Conservation (phyloP, 2,797 vertebrate species). For the Channa striata region DNA sequence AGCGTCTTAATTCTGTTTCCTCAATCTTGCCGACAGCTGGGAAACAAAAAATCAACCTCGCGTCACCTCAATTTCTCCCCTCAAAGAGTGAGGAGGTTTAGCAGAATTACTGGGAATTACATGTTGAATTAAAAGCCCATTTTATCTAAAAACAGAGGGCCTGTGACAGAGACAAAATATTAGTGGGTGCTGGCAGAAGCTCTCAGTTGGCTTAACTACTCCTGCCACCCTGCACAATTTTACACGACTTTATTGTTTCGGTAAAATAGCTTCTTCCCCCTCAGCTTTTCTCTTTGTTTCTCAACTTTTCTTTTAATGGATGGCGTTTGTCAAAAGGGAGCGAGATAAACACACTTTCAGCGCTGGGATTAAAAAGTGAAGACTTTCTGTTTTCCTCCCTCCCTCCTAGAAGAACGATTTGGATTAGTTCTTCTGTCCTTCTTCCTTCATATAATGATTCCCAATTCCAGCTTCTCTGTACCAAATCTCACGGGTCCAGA, state of each 20-base stretch:
- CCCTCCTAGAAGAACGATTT: conserved; percentile 50
- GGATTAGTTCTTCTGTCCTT: conserved; percentile 39
- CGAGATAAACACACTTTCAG: conserved; percentile 63
- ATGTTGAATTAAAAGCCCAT: conserved; percentile 69
- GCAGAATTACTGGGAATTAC: conserved; percentile 72
- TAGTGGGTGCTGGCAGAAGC: conserved; percentile 45
- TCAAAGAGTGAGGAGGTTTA: conserved; percentile 65
- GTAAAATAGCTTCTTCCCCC: conserved; percentile 45
- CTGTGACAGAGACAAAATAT: conserved; percentile 53
- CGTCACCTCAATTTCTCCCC: conserved; percentile 73
- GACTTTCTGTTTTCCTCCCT: conserved; percentile 23
- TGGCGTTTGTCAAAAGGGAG: conserved; percentile 57
- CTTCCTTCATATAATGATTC: conserved; percentile 41
- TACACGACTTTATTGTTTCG: conserved; percentile 68
- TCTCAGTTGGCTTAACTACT: conserved; percentile 65
- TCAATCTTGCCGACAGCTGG: conserved; percentile 55
- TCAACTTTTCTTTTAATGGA: conserved; percentile 61
- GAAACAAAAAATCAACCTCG: conserved; percentile 56
- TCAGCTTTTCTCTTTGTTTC: conserved; percentile 56
- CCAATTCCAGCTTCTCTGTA: conserved; percentile 41
- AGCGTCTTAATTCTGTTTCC: conserved; percentile 54
- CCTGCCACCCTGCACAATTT: conserved; percentile 57
- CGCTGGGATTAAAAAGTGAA: conserved; percentile 26
- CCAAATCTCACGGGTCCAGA: conserved; percentile 42
- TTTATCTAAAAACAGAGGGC: conserved; percentile 71